A percentile compares a stretch with the other conserved stretches of the same genome.
phyloP scores from a whole-genome alignment of 2,113 vertebrate genomes.

The Osmerus eperlanus region DNA sequence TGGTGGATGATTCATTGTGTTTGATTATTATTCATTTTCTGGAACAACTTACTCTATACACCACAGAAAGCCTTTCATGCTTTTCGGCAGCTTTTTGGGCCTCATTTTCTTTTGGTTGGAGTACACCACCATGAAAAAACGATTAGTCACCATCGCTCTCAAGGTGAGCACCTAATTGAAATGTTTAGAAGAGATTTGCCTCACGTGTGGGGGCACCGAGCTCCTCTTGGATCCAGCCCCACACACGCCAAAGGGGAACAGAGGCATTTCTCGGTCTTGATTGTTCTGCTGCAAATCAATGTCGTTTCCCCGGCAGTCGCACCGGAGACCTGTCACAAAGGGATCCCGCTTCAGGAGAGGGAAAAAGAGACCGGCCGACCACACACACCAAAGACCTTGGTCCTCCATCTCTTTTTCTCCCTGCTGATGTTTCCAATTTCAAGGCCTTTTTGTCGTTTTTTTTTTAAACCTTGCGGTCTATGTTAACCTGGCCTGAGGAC shows the following conservation, averaged over 20 bases:
- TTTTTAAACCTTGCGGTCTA: neutral
- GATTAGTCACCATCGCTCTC: too few species aligned
- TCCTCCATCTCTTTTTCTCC: neutral
- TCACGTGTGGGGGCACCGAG: too few species aligned
- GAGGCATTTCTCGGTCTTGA: constrained; percentile 32
- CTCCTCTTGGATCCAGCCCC: too few species aligned
- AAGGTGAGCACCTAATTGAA: too few species aligned
- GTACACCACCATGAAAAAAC: too few species aligned
- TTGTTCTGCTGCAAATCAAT: constrained; percentile 36
- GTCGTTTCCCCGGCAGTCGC: constrained; percentile 23
- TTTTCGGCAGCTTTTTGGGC: too few species aligned
- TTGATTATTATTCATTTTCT: too few species aligned
- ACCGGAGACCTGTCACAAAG: constrained; percentile 25
- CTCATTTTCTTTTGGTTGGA: too few species aligned
- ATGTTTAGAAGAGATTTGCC: too few species aligned
- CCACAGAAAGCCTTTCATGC: too few species aligned
- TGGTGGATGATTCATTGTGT: too few species aligned
- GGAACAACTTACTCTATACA: too few species aligned
- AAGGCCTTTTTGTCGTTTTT: constrained; percentile 13
- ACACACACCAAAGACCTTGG: neutral
- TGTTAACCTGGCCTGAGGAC: constrained; percentile 4
- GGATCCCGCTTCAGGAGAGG: constrained; percentile 30
- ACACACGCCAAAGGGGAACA: constrained; percentile 15
- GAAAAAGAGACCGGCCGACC: neutral
- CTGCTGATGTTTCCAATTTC: constrained; percentile 18